Conservation (phyloP, 2,797 vertebrate genomes). For the Hippopotamyrus pictus region DNA sequence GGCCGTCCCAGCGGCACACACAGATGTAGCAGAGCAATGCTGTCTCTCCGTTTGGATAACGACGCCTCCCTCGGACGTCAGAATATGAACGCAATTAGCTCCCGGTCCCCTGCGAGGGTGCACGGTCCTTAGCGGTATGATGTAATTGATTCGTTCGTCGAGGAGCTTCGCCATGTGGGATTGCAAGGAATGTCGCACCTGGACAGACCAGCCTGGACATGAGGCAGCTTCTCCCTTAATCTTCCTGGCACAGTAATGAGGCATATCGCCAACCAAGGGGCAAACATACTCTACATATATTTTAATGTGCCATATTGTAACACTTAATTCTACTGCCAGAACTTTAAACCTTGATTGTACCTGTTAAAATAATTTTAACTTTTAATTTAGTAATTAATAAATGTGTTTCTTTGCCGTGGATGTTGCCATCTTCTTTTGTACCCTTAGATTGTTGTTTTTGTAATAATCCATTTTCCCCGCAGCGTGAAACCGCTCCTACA, state of each 20-base stretch:
- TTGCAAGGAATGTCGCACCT: background rate
- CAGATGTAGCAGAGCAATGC: background rate
- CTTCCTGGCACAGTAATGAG: background rate
- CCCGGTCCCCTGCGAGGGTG: background rate
- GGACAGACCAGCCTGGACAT: background rate
- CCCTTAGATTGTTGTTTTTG: background rate
- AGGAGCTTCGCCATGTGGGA: background rate
- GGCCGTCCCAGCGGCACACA: background rate
- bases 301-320: background rate
- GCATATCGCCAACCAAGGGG: background rate
- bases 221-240: background rate
- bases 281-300: background rate
- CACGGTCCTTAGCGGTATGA: background rate
- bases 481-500: background rate
- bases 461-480: background rate
- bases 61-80: background rate
- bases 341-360: background rate
- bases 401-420: background rate
- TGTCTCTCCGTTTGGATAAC: background rate
- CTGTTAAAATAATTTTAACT: conserved; percentile 6
- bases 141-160: conserved; percentile 7
- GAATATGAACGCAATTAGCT: background rate
- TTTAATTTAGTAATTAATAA: background rate
- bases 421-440: background rate
- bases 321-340: background rate